Evolutionary conservation across 2,797 vertebrate species (phyloP).

Genomic region (Okamejei kenojei): DNA sequence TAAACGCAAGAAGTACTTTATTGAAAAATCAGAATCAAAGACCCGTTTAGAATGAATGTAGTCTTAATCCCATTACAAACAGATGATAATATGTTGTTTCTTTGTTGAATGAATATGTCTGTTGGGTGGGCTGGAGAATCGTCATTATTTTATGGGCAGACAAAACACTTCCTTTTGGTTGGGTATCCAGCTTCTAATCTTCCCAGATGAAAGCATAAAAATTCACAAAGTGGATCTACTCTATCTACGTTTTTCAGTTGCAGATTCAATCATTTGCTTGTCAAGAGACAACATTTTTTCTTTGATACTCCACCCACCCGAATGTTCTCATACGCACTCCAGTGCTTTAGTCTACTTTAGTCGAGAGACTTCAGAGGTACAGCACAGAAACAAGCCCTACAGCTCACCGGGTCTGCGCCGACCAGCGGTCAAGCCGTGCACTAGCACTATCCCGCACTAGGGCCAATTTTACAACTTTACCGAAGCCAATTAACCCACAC

Average conservation of each 20-base stretch:
- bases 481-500: too few species aligned
- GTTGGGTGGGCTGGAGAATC: not conserved
- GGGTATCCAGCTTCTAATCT: not conserved
- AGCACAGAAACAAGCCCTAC: too few species aligned
- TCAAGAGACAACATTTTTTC: not conserved
- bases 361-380: too few species aligned
- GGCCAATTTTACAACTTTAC: too few species aligned
- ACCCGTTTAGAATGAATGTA: not conserved
- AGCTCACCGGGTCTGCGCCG: too few species aligned
- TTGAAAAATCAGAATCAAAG: not conserved
- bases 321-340: too few species aligned
- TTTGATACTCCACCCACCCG: not conserved
- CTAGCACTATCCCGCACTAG: too few species aligned
- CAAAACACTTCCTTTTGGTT: not conserved
- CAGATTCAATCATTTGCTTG: not conserved
- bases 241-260: not conserved
- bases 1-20: not conserved
- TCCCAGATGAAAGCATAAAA: not conserved
- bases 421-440: too few species aligned
- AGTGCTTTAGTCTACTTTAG: too few species aligned
- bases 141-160: not conserved
- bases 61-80: not conserved
- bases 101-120: not conserved
- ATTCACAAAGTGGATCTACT: not conserved
- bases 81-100: not conserved